A percentile compares a stretch with the other conserved stretches of the same genome.
Conservation (phyloP, 2,797 vertebrate genomes). For the Propithecus deckenii region DNA sequence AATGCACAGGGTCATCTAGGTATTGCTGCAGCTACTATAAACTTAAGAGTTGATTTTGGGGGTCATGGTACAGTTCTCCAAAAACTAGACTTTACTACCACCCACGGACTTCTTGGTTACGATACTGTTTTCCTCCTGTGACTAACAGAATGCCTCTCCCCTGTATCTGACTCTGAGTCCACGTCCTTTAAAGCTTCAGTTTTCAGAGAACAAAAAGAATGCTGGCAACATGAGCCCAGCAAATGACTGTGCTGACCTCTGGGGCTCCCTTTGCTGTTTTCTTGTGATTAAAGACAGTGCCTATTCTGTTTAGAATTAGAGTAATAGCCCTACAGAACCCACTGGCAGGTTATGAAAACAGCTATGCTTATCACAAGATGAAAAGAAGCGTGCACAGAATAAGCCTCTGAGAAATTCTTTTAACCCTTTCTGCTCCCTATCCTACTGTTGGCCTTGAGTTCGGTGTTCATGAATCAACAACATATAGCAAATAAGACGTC, state of each 20-base stretch:
- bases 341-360: neutral
- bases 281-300: neutral
- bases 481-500: neutral
- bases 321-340: neutral
- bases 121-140: neutral
- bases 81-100: neutral
- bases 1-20: neutral
- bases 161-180: neutral
- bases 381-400: neutral
- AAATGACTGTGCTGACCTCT: neutral
- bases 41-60: neutral
- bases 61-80: neutral
- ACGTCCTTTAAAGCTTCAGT: neutral
- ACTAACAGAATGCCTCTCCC: neutral
- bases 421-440: neutral
- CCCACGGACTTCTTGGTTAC: neutral
- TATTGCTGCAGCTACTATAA: neutral
- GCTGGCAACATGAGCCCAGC: neutral
- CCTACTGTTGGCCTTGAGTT: neutral
- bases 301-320: neutral
- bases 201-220: neutral
- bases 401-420: neutral
- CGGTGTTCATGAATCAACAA: neutral
- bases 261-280: neutral
- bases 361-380: neutral